Evolutionary conservation across 1,140 invertebrate species (phyloP), one percentile per base, ranked within the genome.

Genomic region (silkworm (Bombyx mori)): DNA sequence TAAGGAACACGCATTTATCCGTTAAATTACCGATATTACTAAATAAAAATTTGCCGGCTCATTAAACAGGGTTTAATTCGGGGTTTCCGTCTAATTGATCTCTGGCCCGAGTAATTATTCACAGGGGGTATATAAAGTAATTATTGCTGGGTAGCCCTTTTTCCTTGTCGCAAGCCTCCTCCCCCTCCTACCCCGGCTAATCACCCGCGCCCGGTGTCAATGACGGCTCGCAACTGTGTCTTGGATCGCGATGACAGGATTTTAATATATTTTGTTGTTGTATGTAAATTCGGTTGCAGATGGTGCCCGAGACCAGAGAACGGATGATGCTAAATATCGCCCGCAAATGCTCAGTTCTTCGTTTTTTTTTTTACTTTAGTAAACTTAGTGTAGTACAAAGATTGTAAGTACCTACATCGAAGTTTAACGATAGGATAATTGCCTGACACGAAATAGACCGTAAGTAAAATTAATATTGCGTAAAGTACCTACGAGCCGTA

Each of bases 181-280:
- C 57, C 60, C 63, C 61, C 42, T 46, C 62, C 63, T 60, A 63
- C 63, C 52, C 69, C 75, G 73, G 71, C 77, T 65, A 78, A 74
- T 82, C 79, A 78, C 75, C 62, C 54, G 70, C 77, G 73, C 73
- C 78, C 67, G 80, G 77, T 85, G 82, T 64, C 77, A 58, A 73
- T 82, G 82, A 85, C 82, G 78, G 59, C 66, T 71, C 73, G 71
- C 71, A 71, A 72, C 72, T 73, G 68, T 63, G 68, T 77, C 73
- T 78, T 77, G 66, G 70, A 73, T 69, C 68, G 64, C 73, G 71
- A 69, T 85, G 79, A 85, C 82, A 85, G 80, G 46, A 75, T 83
- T 85, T 85, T 85, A 85, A 85, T 85, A 83, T 82, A 82, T 82
- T 82, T 82, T 73, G 69, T 68, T 73, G 78, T 67, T 68, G 73